Evolutionary conservation across 2,888 invertebrate genomes (phyloP), one percentile per base, ranked within the genome.

Genomic region (Trilocha varians): DNA sequence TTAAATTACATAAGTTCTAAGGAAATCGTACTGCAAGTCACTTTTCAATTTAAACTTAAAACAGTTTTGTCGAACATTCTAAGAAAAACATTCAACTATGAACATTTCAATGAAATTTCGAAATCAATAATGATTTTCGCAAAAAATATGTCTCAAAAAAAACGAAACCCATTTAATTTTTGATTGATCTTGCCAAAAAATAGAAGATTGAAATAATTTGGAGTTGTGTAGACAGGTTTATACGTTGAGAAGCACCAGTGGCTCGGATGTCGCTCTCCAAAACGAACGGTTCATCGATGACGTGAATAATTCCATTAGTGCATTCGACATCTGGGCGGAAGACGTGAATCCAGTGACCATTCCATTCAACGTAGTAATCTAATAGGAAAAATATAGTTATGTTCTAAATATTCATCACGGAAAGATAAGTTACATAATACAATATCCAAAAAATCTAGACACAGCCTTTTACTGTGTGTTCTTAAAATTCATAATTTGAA

Each of bases 231-330:
- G 67, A 50, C 32, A 63, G 16, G 43, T 58, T 59, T 16, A 69
- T 51, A 49, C 68, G 64, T 39, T 76, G 72, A 14, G 83, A 78
- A 41, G 68, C 62, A 34, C 87, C 86, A n/a, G 89, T 91, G 43
- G 93, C 92, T 51, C 90, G 88, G 48, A 97, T 91, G 76, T 97
- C 97, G 60, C 91, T 91, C 61, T 94, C 93, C 64, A 90, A 89
- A 46, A 96, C 84, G 65, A 98, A 91, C 4, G 97, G 96, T 53
- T 89, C 89, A 69, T 97, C 96, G 65, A 98, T 96, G 49, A 97
- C 95, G 76, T 98, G 97, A 57, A 98, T 97, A 57, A 96, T 93
- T 40, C 98, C 98, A 70, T 98, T 98, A 74, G 95, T 97, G 76
- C 97, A 97, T 64, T 95, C 94, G 3, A 98, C 95, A 74, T 98